These are phyloP conservation scores for Phengaris alcon DNA, from an alignment of 2,888 invertebrate species.

Conservation along the genomic window DNA sequence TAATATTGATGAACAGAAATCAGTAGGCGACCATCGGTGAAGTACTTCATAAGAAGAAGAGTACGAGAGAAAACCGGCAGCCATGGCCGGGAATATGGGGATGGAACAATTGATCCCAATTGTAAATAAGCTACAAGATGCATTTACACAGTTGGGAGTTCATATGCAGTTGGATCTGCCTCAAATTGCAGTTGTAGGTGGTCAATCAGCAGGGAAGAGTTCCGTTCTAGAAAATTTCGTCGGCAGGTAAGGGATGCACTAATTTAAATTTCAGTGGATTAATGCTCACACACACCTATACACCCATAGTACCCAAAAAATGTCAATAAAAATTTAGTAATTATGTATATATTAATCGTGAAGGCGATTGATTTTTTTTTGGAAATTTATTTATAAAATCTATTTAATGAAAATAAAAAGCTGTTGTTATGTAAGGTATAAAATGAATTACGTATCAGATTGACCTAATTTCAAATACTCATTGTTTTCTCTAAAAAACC, in stretches of 20 bases:
- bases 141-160: conserved; percentile 98
- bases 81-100: conserved; percentile 86
- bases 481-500: not conserved
- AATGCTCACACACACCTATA: not conserved
- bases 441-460: conserved; percentile 11
- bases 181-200: conserved; percentile 99
- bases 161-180: conserved; percentile 99
- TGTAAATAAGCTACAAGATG: conserved; percentile 99
- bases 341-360: not conserved
- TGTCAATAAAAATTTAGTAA: not conserved
- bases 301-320: not conserved
- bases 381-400: not conserved
- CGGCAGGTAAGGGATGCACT: conserved; percentile 89
- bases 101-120: conserved; percentile 99
- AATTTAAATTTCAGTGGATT: conserved; percentile 12
- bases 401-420: not conserved
- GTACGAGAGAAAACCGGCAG: conserved; percentile 69
- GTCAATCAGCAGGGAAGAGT: conserved; percentile 99
- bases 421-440: not conserved
- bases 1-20: conserved; percentile 74
- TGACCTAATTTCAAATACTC: conserved; percentile 21
- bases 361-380: not conserved
- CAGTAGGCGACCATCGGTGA: conserved; percentile 72
- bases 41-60: conserved; percentile 69
- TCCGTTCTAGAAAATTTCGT: conserved; percentile 99